These are phyloP conservation scores for Chlamydotis undulata DNA, from an alignment of 2,113 vertebrate species.

Conservation along the genomic window DNA sequence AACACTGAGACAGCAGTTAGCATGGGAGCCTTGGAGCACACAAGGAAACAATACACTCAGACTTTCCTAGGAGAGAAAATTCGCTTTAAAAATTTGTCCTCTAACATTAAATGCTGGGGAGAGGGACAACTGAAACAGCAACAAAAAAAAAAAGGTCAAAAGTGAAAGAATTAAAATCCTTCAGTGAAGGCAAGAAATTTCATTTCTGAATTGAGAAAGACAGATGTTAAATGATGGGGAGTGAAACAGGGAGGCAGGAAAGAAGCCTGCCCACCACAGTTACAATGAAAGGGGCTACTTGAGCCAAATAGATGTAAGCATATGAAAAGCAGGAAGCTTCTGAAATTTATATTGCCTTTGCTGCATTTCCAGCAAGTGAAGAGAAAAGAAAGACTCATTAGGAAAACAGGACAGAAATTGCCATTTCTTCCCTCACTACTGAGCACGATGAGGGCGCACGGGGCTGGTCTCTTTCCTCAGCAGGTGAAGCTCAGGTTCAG, in stretches of 20 bases:
- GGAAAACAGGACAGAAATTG: neutral
- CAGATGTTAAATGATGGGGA: neutral
- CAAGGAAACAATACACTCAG: neutral
- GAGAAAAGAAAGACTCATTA: neutral
- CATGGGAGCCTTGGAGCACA: neutral
- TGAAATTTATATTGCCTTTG: neutral
- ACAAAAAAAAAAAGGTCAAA: neutral
- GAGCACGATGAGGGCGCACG: rapidly evolving
- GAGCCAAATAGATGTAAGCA: neutral
- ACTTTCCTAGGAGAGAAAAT: neutral
- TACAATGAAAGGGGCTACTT: neutral
- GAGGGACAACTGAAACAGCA: neutral
- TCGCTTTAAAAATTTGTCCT: neutral
- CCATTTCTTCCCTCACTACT: neutral
- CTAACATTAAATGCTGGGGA: neutral
- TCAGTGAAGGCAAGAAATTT: neutral
- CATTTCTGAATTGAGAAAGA: neutral
- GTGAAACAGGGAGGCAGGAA: neutral
- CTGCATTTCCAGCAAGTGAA: neutral
- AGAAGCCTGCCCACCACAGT: neutral
- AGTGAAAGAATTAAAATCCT: neutral
- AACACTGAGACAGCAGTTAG: neutral
- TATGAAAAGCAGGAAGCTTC: neutral
- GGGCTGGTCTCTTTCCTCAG: neutral
- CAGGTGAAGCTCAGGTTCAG: neutral